Conservation (phyloP, 2,113 vertebrate species). For the Charina bottae region DNA sequence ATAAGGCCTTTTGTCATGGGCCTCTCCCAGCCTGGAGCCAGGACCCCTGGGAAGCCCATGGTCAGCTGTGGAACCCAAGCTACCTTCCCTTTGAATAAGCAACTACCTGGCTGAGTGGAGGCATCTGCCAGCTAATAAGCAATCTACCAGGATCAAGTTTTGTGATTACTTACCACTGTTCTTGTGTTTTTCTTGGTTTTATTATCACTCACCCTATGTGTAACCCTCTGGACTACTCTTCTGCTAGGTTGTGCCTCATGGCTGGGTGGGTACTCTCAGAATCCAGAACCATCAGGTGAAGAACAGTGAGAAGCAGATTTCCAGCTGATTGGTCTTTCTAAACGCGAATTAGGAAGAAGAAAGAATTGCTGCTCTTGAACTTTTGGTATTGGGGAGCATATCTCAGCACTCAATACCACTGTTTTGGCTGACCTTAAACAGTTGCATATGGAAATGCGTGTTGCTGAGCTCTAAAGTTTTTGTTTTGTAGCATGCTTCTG, state of each 20-base stretch:
- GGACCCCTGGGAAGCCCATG: background rate
- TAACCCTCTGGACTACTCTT: no score
- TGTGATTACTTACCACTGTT: background rate
- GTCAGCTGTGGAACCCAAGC: background rate
- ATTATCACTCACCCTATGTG: background rate
- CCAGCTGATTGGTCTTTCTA: background rate
- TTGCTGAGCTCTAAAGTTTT: conserved; percentile 30
- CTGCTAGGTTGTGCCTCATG: background rate
- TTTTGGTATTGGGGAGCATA: background rate
- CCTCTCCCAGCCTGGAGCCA: no score
- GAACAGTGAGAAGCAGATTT: background rate
- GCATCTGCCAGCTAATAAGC: background rate
- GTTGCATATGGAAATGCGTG: conserved; percentile 47
- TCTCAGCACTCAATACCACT: background rate
- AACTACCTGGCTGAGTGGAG: background rate
- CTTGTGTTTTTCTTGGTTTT: background rate
- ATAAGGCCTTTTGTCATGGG: background rate
- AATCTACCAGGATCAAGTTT: background rate
- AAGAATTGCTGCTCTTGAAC: background rate
- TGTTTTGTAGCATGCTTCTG: conserved; percentile 30
- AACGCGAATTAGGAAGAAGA: background rate
- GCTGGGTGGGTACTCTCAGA: background rate
- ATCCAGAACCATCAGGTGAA: no score
- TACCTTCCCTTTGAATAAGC: background rate
- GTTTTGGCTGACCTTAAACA: conserved; percentile 49